Conservation (phyloP, 2,113 vertebrate genomes). For the Solea solea region DNA sequence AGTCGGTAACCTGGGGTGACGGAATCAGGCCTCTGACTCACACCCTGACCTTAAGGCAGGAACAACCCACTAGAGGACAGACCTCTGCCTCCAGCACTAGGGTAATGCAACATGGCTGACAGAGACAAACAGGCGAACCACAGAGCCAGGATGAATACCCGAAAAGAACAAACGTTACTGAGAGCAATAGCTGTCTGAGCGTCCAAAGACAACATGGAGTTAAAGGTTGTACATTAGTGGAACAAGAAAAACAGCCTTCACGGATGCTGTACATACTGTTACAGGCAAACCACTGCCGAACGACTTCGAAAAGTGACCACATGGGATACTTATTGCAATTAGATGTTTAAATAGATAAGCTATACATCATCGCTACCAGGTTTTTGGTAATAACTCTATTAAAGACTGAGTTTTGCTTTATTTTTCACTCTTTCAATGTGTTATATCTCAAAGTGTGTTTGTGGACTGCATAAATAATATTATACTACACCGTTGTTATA, state of each 20-base stretch:
- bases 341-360: too few species aligned
- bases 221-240: conserved; percentile 8
- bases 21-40: conserved; percentile 80
- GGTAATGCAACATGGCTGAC: conserved; percentile 65
- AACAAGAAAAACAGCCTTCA: background rate
- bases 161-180: conserved; percentile 56
- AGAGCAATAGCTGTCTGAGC: conserved; percentile 40
- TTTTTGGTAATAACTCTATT: too few species aligned
- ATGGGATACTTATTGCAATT: too few species aligned
- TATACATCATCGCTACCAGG: too few species aligned
- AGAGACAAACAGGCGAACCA: conserved; percentile 62
- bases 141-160: conserved; percentile 33
- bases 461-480: too few species aligned
- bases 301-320: too few species aligned
- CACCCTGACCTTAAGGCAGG: conserved; percentile 63
- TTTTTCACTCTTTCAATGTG: too few species aligned
- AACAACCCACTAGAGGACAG: conserved; percentile 68
- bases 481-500: too few species aligned
- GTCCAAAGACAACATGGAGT: conserved; percentile 8
- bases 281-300: too few species aligned
- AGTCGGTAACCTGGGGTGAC: conserved; percentile 76
- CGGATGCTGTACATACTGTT: background rate
- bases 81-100: conserved; percentile 54
- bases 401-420: too few species aligned
- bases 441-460: too few species aligned